These are phyloP conservation scores for Ochropacha duplaris DNA, from an alignment of 2,888 invertebrate species.

Conservation along the genomic window DNA sequence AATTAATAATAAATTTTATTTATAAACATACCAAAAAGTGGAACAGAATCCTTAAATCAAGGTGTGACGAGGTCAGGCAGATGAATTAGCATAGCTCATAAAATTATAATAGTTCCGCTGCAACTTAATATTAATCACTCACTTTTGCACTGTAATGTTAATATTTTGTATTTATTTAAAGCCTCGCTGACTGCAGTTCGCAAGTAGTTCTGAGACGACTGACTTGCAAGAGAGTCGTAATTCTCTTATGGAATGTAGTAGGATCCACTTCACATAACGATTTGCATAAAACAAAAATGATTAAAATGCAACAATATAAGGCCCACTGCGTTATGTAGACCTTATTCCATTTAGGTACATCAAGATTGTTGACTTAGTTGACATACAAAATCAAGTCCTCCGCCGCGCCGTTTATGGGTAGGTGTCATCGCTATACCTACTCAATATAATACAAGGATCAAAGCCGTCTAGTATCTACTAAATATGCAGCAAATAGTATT, in stretches of 20 bases:
- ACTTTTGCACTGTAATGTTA: slow-evolving; percentile 40
- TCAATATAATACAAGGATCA: slow-evolving; percentile 14
- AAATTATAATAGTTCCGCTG: slow-evolving; percentile 50
- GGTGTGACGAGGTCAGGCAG: slow-evolving; percentile 68
- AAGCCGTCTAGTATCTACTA: slow-evolving; percentile 14
- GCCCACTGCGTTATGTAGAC: slow-evolving; percentile 49
- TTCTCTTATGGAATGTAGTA: slow-evolving; percentile 62
- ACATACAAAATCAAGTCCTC: slow-evolving; percentile 37
- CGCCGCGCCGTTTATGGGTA: slow-evolving; percentile 17
- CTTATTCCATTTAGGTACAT: slow-evolving; percentile 54
- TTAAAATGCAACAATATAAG: slow-evolving; percentile 60
- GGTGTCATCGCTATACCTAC: slow-evolving; percentile 23
- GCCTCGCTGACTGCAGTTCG: slow-evolving; percentile 33
- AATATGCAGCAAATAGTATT: background rate
- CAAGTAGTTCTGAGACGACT: slow-evolving; percentile 57
- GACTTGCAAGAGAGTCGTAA: slow-evolving; percentile 61
- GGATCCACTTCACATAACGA: slow-evolving; percentile 57
- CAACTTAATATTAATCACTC: slow-evolving; percentile 42
- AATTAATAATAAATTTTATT: slow-evolving; percentile 69
- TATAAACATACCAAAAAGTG: slow-evolving; percentile 69
- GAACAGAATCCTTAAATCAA: slow-evolving; percentile 69
- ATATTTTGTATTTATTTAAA: slow-evolving; percentile 37
- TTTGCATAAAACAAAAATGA: slow-evolving; percentile 68
- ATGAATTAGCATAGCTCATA: slow-evolving; percentile 67
- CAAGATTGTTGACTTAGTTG: slow-evolving; percentile 40